Evolutionary conservation across 2,797 vertebrate species (phyloP).

Genomic region (Acipenser oxyrinchus): DNA sequence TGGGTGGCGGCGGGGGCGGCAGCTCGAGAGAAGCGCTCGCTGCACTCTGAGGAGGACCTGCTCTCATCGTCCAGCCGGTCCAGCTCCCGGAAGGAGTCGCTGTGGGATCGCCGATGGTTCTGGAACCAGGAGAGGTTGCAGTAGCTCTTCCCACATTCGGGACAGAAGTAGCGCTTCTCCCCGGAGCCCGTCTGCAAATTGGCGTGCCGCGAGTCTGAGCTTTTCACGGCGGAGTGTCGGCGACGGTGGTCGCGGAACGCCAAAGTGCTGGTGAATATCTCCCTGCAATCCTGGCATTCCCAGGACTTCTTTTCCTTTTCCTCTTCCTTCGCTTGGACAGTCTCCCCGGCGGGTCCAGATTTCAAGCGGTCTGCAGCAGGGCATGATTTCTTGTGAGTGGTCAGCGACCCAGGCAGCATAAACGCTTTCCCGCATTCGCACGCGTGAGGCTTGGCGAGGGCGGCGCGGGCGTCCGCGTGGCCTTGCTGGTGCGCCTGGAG

Average conservation of each 20-base stretch:
- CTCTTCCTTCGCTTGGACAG: conserved; percentile 46
- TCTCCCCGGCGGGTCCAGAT: conserved; percentile 13
- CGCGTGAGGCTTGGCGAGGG: conserved; percentile 31
- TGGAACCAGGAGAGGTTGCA: conserved; percentile 68
- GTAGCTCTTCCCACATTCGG: conserved; percentile 65
- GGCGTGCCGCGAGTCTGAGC: conserved; percentile 6
- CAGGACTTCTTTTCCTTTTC: too few relatives aligned
- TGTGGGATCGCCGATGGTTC: conserved; percentile 47
- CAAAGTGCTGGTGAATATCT: conserved; percentile 25
- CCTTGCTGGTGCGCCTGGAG: conserved; percentile 55
- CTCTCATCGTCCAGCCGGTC: too few relatives aligned
- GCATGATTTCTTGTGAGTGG: not conserved
- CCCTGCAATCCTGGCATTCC: too few relatives aligned
- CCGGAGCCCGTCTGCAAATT: conserved; percentile 4
- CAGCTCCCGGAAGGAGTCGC: too few relatives aligned
- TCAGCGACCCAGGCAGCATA: too few relatives aligned
- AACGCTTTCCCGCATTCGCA: conserved; percentile 36
- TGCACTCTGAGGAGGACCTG: too few relatives aligned
- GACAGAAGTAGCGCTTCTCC: conserved; percentile 62
- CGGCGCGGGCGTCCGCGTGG: conserved; percentile 33
- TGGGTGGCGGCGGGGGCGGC: too few relatives aligned
- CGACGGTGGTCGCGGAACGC: conserved; percentile 51
- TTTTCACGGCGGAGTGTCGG: conserved; percentile 34
- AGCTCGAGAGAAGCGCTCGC: too few relatives aligned
- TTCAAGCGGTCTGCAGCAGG: conserved; percentile 43